Evolutionary conservation across 2,113 vertebrate species (phyloP).

Genomic region (Corythornis cristatus): DNA sequence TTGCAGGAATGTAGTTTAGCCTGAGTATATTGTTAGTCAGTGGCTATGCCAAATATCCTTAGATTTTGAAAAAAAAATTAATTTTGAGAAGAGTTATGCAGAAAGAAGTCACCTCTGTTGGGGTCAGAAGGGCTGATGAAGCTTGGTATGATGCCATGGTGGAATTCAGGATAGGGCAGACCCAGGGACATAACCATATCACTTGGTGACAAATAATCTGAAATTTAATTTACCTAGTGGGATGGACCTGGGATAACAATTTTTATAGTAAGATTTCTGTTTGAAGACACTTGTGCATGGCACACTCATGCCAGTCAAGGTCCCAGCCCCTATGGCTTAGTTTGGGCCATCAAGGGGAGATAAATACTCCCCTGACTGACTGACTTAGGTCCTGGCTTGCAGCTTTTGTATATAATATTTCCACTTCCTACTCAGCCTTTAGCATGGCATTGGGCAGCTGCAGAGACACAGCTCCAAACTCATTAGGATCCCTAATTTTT

Average conservation of each 20-base stretch:
- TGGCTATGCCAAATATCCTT: not conserved
- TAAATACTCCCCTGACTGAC: not conserved
- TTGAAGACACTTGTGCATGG: accelerated
- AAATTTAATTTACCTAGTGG: not conserved
- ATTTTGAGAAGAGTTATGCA: not conserved
- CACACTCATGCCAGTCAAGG: not conserved
- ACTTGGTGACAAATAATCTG: not conserved
- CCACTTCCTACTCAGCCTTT: not conserved
- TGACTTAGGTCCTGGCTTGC: not conserved
- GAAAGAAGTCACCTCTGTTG: not conserved
- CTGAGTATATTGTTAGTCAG: not conserved
- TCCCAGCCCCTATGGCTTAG: not conserved
- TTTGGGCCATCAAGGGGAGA: not conserved
- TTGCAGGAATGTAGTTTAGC: not conserved
- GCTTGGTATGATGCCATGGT: not conserved
- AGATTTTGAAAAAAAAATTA: not conserved
- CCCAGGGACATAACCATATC: not conserved
- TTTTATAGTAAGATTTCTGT: not conserved
- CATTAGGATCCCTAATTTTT: not conserved
- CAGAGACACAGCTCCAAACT: not conserved
- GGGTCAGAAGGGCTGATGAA: not conserved
- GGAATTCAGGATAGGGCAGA: not conserved
- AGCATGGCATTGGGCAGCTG: not conserved
- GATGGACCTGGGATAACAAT: not conserved
- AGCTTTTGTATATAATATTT: not conserved